Percentiles rank a stretch among this genome's conserved stretches.
These are phyloP conservation scores for Cynocephalus volans DNA, from an alignment of 2,113 vertebrate genomes.

Conservation along the genomic window DNA sequence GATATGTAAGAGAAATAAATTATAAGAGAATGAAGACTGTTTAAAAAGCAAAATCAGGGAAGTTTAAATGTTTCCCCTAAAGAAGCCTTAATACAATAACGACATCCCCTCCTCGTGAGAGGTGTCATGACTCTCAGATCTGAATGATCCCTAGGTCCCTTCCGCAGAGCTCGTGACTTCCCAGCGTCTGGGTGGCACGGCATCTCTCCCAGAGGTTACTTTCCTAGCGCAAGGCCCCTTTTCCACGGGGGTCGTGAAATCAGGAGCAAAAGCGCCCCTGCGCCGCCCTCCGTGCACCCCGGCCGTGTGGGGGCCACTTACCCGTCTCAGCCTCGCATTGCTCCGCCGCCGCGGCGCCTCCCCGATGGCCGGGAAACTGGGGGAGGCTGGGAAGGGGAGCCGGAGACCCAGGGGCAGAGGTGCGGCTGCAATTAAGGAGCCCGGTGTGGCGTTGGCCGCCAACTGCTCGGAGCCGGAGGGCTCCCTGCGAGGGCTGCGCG, in stretches of 20 bases:
- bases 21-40: neutral
- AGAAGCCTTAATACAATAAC: neutral
- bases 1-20: conserved; percentile 27
- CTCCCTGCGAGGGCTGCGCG: conserved; percentile 80
- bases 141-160: neutral
- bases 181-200: neutral
- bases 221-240: neutral
- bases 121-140: neutral
- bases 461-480: conserved; percentile 76
- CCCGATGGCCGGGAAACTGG: neutral
- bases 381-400: neutral
- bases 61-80: neutral
- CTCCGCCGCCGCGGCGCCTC: neutral
- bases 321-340: conserved; percentile 61
- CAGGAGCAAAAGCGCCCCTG: neutral
- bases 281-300: neutral
- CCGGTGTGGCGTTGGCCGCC: conserved; percentile 54
- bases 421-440: conserved; percentile 10
- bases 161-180: neutral
- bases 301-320: neutral
- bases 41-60: conserved; percentile 53
- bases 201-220: neutral
- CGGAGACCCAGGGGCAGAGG: neutral
- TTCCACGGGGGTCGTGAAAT: neutral
- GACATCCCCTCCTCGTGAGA: neutral